Percentiles rank a stretch among this genome's conserved stretches.
Conservation (phyloP, 2,888 invertebrate species). For the Patella pellucida region DNA sequence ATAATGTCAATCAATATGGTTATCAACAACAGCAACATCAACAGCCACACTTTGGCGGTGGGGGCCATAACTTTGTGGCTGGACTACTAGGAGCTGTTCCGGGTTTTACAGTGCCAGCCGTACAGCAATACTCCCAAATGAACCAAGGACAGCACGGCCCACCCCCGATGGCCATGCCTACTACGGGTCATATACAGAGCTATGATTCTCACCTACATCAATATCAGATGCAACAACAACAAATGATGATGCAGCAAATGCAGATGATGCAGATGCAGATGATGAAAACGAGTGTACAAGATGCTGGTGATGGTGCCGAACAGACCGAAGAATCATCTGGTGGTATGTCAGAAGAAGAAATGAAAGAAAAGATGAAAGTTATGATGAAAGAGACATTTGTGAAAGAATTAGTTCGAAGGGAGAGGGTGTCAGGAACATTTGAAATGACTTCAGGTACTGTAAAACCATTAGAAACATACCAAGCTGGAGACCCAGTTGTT, state of each 20-base stretch:
- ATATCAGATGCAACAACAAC: conserved; percentile 36
- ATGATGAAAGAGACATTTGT: conserved; percentile 53
- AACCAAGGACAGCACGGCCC: conserved; percentile 27
- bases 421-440: conserved; percentile 59
- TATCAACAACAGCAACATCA: conserved; percentile 1
- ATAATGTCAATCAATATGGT: conserved; percentile 43
- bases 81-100: conserved; percentile 24
- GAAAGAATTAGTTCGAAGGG: conserved; percentile 57
- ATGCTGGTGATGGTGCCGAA: conserved; percentile 1
- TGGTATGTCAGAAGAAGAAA: conserved; percentile 26
- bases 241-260: conserved; percentile 31
- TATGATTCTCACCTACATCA: conserved; percentile 33
- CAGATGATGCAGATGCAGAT: conserved; percentile 15
- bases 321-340: background rate
- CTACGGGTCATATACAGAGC: conserved; percentile 30
- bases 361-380: conserved; percentile 40
- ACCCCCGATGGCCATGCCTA: conserved; percentile 28
- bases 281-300: background rate
- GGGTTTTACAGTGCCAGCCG: conserved; percentile 37
- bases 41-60: background rate
- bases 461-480: conserved; percentile 48
- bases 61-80: background rate
- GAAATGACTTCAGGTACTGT: conserved; percentile 64
- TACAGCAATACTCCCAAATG: conserved; percentile 34
- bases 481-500: conserved; percentile 51